These are phyloP conservation scores for Lysiphlebus fabarum DNA, from an alignment of 1,140 invertebrate genomes.

Conservation along the genomic window DNA sequence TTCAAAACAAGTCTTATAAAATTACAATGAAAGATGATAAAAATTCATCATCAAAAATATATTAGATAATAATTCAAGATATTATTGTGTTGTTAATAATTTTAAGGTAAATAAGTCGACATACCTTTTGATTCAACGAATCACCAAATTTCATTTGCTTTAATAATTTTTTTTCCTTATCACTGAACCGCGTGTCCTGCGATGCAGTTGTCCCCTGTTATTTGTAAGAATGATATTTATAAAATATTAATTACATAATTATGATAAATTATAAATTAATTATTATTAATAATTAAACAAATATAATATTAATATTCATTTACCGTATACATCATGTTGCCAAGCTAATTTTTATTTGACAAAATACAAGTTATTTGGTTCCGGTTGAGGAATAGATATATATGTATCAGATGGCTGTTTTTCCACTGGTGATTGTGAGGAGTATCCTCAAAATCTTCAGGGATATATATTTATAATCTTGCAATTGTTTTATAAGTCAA, in stretches of 20 bases:
- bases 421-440: too few species aligned
- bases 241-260: constrained; percentile 3
- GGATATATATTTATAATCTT: too few species aligned
- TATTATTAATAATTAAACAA: constrained; percentile 8
- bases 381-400: too few species aligned
- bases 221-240: constrained; percentile 28
- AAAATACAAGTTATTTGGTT: too few species aligned
- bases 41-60: too few species aligned
- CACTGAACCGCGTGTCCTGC: constrained; percentile 97
- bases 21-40: too few species aligned
- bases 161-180: constrained; percentile 98
- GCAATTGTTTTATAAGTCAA: too few species aligned
- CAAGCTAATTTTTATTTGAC: background rate
- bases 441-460: too few species aligned
- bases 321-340: constrained; percentile 59
- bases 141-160: constrained; percentile 99
- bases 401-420: too few species aligned
- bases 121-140: constrained; percentile 81
- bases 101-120: constrained; percentile 1
- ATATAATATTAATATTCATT: constrained; percentile 25
- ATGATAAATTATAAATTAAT: background rate
- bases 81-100: too few species aligned
- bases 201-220: constrained; percentile 93
- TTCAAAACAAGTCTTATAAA: too few species aligned
- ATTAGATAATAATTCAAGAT: too few species aligned